Conservation (phyloP, 2,113 vertebrate genomes). For the Anarhynchus alexandrinus region DNA sequence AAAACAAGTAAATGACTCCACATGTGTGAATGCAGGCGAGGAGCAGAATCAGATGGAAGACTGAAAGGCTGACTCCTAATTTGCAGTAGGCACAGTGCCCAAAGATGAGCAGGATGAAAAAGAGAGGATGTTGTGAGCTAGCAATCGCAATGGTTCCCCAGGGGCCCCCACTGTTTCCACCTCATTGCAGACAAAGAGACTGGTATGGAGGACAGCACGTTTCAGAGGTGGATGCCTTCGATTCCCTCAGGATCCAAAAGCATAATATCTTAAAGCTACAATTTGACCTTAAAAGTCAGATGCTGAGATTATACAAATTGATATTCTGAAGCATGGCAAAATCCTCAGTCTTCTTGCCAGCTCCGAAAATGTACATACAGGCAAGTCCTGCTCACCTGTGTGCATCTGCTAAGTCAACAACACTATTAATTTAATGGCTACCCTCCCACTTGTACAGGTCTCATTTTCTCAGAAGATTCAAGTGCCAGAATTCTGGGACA, state of each 20-base stretch:
- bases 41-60: background rate
- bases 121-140: background rate
- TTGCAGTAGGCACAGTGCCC: background rate
- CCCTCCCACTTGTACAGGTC: background rate
- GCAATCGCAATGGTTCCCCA: background rate
- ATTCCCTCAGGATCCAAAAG: background rate
- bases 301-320: background rate
- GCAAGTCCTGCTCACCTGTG: background rate
- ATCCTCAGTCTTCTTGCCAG: background rate
- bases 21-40: no score
- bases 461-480: background rate
- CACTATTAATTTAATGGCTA: background rate
- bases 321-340: background rate
- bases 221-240: background rate
- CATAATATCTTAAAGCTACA: background rate
- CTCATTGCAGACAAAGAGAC: background rate
- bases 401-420: background rate
- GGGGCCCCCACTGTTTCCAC: rapidly evolving
- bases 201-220: rapidly evolving
- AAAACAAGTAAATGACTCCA: background rate
- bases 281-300: background rate
- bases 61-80: background rate
- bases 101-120: background rate
- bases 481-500: background rate
- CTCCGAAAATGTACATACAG: background rate